Evolutionary conservation across 1,140 invertebrate genomes (phyloP), one percentile per base, ranked within the genome.

Genomic region (Helicoverpa zea): DNA sequence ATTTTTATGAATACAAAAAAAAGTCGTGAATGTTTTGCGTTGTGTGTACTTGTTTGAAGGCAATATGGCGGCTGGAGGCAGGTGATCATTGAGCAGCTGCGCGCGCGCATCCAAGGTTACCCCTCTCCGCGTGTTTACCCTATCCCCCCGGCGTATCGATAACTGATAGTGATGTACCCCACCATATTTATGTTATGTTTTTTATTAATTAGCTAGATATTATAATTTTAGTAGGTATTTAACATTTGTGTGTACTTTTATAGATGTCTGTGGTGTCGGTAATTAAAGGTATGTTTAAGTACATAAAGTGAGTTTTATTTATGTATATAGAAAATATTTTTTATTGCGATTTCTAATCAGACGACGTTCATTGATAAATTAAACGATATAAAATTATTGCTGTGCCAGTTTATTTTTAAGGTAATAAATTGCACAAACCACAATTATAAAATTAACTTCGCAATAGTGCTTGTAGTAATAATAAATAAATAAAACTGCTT

Each of bases 61-160:
- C 90, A 93, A 92, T 90, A 92, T 92, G 91, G 90, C 90, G 88
- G 81, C 80, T 29, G 82, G 80, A 83, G 91, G 92, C 92, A 94
- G 92, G 92, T 94, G 92, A 91, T 89, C 87, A 84, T 68, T 58
- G 78, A 47, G 89, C 90, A 92, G 90, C 90, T 92, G 90, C 90
- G 84, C 64, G 35, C 29, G 82, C 87, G 82, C 84, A 86, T 86
- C 87, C 90, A 94, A 94, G 92, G 92, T 91, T 93, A 85, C 89
- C 91, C 84, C 88, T 85, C 87, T 87, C 88, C 86, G 81, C 88
- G 79, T 83, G 82, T 84, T 87, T 87, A 81, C 83, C 81, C 76
- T 80, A 77, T 81, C 85, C 85, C 84, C 81, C 80, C 76, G 64
- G 75, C 64, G 35, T 58, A 86, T 86, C 84, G 80, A 87, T 68